Base-by-base conservation (phyloP, 2,888 invertebrate genomes). In the Conchocele bisecta region DNA sequence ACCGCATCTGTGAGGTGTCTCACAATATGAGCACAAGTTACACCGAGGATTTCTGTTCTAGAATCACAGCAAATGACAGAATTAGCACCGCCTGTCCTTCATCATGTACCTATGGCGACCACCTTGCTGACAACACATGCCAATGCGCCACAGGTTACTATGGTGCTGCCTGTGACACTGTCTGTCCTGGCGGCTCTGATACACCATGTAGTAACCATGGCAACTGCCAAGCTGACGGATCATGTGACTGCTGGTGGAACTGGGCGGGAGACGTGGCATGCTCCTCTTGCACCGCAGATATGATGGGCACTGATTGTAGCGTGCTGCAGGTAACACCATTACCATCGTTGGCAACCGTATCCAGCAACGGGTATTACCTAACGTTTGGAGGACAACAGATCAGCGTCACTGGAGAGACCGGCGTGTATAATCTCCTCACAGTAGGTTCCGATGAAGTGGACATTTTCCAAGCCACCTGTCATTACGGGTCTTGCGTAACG, bases 171-270 rank as follows among this genome's bases (percentile, higher is more conserved):
- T 86, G 86, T 64, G 31, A 51, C 4, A 22, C n/a, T 9, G 66
- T 71, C 0, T 86, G 86, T 53, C 86, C 83, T 2, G 86, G 83
- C 9, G 77, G 77, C 20, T 82, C 85, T 0, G 64, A 68, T 28
- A 58, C 58, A 24, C 83, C 85, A 0, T 86, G 86, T 51, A 79
- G 63, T 48, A 57, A 59, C 28, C 83, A 83, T 50, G 86, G 86
- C n/a, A 51, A 42, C 7, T 86, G 86, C 44, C 42, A 50, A 22
- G 22, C 51, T 7, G 50, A 71, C 48, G 85, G 82, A 15, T 63
- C 61, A n/a, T 86, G 86, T 64, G 44, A 50, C 7, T 86, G 86
- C 50, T 72, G 71, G 51, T 82, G 79, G 72, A 83, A 84, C 69
- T 86, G 86, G 86, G 33, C 63, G 39, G 82, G 81, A 26, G 63